These are phyloP conservation scores for Philereme vetulata DNA, from an alignment of 2,888 invertebrate species.

Conservation along the genomic window DNA sequence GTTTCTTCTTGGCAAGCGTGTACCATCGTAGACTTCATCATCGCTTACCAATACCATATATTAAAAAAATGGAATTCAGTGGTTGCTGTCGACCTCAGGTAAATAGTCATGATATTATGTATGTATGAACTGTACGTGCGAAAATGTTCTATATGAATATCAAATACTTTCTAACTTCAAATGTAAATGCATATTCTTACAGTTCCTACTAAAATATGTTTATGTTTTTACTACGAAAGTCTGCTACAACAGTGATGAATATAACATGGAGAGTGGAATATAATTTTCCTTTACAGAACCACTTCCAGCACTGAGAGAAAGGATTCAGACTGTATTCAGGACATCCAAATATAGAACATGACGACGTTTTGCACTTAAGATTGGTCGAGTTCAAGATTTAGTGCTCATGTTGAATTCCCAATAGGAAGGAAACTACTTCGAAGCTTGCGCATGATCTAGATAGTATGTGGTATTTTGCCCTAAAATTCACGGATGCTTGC, in stretches of 20 bases:
- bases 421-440: constrained; percentile 33
- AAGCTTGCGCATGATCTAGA: constrained; percentile 10
- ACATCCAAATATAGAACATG: constrained; percentile 55
- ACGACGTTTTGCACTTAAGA: constrained; percentile 61
- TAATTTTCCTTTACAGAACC: constrained; percentile 22
- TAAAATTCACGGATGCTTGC: background rate
- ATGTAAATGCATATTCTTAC: no score
- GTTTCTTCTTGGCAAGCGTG: no score
- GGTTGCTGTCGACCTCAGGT: no score
- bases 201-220: no score
- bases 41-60: no score
- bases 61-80: no score
- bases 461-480: background rate
- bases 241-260: constrained; percentile 6
- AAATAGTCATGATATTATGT: no score
- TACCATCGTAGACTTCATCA: no score
- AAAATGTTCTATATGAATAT: no score
- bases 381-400: constrained; percentile 55
- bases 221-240: background rate
- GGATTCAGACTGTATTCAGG: constrained; percentile 36
- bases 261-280: constrained; percentile 10
- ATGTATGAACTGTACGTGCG: no score
- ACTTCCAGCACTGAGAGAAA: constrained; percentile 25
- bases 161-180: no score
- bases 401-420: constrained; percentile 48